These are phyloP conservation scores for Helogale parvula DNA, from an alignment of 2,113 vertebrate genomes.

Conservation along the genomic window DNA sequence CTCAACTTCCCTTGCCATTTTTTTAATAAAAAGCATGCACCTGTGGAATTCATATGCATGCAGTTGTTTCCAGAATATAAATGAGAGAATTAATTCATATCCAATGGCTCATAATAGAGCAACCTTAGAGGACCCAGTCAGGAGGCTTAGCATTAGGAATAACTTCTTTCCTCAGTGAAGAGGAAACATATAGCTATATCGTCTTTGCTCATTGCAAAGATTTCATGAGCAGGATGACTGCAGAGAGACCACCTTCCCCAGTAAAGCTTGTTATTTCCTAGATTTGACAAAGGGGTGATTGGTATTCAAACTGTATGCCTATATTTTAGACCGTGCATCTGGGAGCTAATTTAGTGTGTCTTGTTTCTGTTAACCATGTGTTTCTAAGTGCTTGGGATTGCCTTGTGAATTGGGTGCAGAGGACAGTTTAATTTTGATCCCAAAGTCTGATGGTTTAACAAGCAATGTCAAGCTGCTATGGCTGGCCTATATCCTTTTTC, in stretches of 20 bases:
- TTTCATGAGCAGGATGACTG: constrained; percentile 39
- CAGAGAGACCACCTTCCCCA: constrained; percentile 63
- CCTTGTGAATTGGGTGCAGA: background rate
- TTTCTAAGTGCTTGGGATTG: background rate
- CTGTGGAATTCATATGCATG: constrained; percentile 48
- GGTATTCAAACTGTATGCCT: constrained; percentile 29
- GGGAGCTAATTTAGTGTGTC: constrained; percentile 63
- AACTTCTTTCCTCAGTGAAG: constrained; percentile 19
- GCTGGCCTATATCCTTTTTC: background rate
- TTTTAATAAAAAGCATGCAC: constrained; percentile 34
- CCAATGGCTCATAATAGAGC: background rate
- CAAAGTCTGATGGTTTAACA: background rate
- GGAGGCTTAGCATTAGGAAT: background rate
- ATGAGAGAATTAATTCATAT: constrained; percentile 10
- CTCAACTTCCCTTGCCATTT: constrained; percentile 26
- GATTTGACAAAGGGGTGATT: constrained; percentile 13
- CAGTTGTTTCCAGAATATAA: constrained; percentile 42
- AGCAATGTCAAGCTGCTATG: background rate
- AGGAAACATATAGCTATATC: background rate
- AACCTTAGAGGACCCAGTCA: background rate
- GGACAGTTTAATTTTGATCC: constrained; percentile 23
- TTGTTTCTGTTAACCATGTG: constrained; percentile 39
- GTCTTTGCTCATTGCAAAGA: constrained; percentile 36
- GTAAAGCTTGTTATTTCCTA: constrained; percentile 54
- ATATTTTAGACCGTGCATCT: constrained; percentile 47